Base-by-base conservation (phyloP, 2,888 invertebrate genomes). In the Nysson spinosus region DNA sequence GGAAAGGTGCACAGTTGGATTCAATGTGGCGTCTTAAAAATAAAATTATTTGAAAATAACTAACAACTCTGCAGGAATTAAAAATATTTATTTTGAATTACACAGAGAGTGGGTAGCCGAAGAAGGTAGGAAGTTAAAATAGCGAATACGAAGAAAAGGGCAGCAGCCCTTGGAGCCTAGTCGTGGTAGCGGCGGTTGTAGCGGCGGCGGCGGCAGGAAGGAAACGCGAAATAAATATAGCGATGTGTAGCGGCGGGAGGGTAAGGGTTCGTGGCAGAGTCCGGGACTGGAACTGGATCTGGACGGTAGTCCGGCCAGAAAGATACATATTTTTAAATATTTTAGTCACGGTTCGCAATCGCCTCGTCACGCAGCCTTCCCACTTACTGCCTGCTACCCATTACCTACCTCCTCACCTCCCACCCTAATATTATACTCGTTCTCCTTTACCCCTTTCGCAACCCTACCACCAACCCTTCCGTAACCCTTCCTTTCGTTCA, bases 301-400 rank as follows among this genome's bases (percentile, higher is more conserved):
- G 84, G 85, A 85, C 84, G 83, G 81, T 81, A 86, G 85, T 83
- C 85, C 85, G 85, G 83, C 83, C 85, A 86, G 86, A 87, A 87
- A 87, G 87, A 87, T 87, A 87, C 87, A 87, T 87, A 87, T 86
- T 87, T 87, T 86, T 86, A 85, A 87, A 87, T 87, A 87, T 85
- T 87, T 87, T 87, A 87, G 87, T 87, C 86, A 87, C 87, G 87
- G 85, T 86, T 79, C 81, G 85, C 87, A 85, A 87, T 86, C 85
- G 85, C 85, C 85, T 82, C 87, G 87, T 87, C 86, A 86, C 87
- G 86, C 86, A 86, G 86, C 81, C 86, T 86, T 87, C 84, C 87
- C 86, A 85, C 87, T 83, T 84, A 85, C 84, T 83, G 79, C 75
- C 83, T 75, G 64, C 72, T 75, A 65, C 75, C 75, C 75, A 75